Evolutionary conservation across 1,140 invertebrate genomes (phyloP).

Genomic region (Drosophila prosaltans): DNA sequence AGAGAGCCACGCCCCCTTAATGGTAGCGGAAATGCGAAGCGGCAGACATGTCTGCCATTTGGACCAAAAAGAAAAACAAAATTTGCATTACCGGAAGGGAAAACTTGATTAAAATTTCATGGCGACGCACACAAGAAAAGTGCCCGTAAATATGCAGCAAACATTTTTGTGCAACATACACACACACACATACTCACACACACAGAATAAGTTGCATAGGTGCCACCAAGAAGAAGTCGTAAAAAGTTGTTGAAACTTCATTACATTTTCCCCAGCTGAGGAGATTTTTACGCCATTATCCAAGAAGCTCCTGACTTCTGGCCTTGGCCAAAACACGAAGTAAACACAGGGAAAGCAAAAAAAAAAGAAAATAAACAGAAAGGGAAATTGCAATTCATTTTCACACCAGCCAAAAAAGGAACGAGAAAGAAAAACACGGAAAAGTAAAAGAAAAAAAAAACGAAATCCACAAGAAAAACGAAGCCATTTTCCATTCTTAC

Average conservation of each 20-base stretch:
- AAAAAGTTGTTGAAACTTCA: constrained; percentile 48
- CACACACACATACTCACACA: not conserved
- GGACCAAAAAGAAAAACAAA: constrained; percentile 9
- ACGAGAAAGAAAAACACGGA: not conserved
- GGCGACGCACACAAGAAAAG: constrained; percentile 42
- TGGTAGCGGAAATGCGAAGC: constrained; percentile 43
- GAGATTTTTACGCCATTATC: constrained; percentile 46
- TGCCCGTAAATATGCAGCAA: constrained; percentile 41
- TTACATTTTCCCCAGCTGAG: constrained; percentile 35
- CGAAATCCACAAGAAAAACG: constrained; percentile 12
- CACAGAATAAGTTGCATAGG: constrained; percentile 20
- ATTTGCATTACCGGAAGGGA: constrained; percentile 37
- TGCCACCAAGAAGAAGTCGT: constrained; percentile 1
- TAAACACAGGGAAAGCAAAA: not conserved
- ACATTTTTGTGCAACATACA: constrained; percentile 18
- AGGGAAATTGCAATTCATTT: constrained; percentile 59
- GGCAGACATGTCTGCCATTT: constrained; percentile 64
- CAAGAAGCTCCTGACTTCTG: constrained; percentile 3
- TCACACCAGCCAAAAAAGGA: constrained; percentile 10
- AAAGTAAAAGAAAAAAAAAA: not conserved
- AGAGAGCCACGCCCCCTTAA: constrained; percentile 5
- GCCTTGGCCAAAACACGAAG: constrained; percentile 18
- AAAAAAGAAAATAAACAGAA: constrained; percentile 8
- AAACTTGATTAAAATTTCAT: constrained; percentile 67
- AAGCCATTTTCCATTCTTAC: constrained; percentile 34